Evolutionary conservation across 2,113 vertebrate species (phyloP), one percentile per base, ranked within the genome.

Genomic region (Caranx melampygus): DNA sequence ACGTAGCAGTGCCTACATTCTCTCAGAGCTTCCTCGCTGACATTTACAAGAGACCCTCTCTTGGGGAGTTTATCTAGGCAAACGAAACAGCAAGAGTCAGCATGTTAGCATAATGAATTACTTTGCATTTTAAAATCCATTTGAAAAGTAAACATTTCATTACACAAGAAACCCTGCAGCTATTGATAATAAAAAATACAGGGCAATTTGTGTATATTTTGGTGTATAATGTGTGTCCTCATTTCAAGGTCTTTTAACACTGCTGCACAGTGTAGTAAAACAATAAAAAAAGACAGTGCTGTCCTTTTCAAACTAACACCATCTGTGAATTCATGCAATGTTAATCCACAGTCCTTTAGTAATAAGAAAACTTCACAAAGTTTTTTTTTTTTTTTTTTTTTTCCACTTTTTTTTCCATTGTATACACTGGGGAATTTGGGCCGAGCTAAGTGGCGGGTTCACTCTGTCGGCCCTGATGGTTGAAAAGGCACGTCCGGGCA

Each of bases 81-180:
- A 47, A 40, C 13, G 2, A 82, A 79, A 90, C 60, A 72, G 60
- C 49, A 66, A 37, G 64, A 75, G 64, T 86, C 72, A 86, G 74
- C 81, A 69, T 83, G 69, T 75, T 86, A 87, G 72, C 72, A 84
- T 81, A 83, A 57, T 77, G 61, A 85, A 87, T 81, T 64, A 83
- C 54, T 75, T 57, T 60, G 42, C 49, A 86, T 87, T 79, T 90
- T 1, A 77, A 81, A 78, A 82, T 81, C 51, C 16, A 89, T 85
- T 88, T 88, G 34, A 79, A 81, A 89, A 83, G 76, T 80, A 88
- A 87, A 88, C 75, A 83, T 86, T 81, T 87, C 57, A 79, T 86
- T 74, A 76, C 62, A 75, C 68, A 74, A 79, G 55, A 37, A 37
- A 63, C 33, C 63, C 57, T 3, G 44, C 59, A 63, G 63, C 14